These are phyloP conservation scores for Linyphia triangularis DNA, from an alignment of 2,888 invertebrate species.

Conservation along the genomic window DNA sequence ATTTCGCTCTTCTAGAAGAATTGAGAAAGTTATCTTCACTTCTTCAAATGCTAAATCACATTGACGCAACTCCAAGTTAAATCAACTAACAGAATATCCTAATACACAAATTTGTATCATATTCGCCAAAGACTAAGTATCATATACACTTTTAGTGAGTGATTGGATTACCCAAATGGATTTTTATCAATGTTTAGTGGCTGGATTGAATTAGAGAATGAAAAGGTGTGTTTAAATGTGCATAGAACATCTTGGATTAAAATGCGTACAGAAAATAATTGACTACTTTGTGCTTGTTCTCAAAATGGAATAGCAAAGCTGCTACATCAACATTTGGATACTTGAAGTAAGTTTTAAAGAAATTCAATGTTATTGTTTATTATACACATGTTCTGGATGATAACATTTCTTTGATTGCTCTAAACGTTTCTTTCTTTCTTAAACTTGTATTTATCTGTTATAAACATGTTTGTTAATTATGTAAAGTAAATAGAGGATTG, in stretches of 20 bases:
- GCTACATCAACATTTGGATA: not conserved
- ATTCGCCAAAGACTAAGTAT: not conserved
- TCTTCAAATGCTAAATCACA: not conserved
- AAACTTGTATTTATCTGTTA: too few species aligned
- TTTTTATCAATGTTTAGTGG: not conserved
- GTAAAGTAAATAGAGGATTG: too few species aligned
- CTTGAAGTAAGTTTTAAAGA: not conserved
- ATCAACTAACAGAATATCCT: too few species aligned
- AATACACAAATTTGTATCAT: not conserved
- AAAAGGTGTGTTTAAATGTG: too few species aligned
- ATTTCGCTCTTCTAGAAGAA: slow-evolving; percentile 54
- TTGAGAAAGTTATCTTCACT: slow-evolving; percentile 46
- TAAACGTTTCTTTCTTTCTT: too few species aligned
- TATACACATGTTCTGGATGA: too few species aligned
- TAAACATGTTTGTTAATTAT: too few species aligned
- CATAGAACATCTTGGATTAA: not conserved
- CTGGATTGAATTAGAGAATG: not conserved
- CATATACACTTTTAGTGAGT: not conserved
- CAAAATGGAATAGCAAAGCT: not conserved
- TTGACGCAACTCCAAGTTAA: not conserved
- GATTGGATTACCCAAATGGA: not conserved
- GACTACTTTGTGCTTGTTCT: too few species aligned
- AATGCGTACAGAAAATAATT: not conserved
- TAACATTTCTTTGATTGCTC: too few species aligned
- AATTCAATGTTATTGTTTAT: too few species aligned